phyloP scores from a whole-genome alignment of 2,888 invertebrate species.

The Synanthedon myopaeformis region DNA sequence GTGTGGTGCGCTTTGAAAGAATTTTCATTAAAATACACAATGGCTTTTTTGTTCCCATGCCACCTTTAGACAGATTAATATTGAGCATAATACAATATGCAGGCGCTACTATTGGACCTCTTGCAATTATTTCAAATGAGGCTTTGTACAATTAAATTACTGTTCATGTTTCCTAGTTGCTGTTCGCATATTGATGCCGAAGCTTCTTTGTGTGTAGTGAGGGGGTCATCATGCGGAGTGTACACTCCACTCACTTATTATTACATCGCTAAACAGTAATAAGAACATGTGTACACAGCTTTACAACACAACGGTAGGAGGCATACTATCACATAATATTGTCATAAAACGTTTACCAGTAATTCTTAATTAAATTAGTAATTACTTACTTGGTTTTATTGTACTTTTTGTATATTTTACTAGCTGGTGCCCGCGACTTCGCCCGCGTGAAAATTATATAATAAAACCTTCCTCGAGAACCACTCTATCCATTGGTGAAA shows the following conservation, averaged over 20 bases:
- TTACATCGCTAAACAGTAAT: neutral
- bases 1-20: conserved; percentile 18
- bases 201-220: neutral
- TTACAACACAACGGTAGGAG: conserved; percentile 2
- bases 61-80: conserved; percentile 18
- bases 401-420: no score
- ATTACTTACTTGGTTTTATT: no score
- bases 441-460: no score
- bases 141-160: conserved; percentile 34
- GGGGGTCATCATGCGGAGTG: neutral
- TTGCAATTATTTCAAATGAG: conserved; percentile 33
- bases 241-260: neutral
- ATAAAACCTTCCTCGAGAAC: no score
- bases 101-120: conserved; percentile 14
- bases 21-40: conserved; percentile 25
- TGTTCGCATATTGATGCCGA: neutral
- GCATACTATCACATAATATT: conserved; percentile 2
- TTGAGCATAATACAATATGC: conserved; percentile 16
- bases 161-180: conserved; percentile 32
- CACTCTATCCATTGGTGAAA: no score
- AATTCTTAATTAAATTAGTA: no score
- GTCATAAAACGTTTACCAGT: no score
- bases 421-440: no score
- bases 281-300: conserved; percentile 1
- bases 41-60: conserved; percentile 25